Evolutionary conservation across 1,140 invertebrate genomes (phyloP), one percentile per base, ranked within the genome.

Genomic region (Drosophila malerkotliana): DNA sequence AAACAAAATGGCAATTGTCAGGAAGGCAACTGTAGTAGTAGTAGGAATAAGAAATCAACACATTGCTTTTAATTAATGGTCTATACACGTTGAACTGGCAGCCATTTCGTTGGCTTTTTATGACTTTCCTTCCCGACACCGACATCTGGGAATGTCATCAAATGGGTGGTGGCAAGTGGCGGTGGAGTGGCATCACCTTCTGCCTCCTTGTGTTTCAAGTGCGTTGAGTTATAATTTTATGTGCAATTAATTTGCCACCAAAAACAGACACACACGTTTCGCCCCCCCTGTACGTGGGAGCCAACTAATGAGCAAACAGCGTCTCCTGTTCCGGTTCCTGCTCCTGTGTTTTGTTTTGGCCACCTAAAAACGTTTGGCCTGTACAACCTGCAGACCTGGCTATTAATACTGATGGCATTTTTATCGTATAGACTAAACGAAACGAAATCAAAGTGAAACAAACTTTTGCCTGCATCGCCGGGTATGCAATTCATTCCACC

Each of bases 61-160:
- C 82, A 78, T 85, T 87, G 82, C 74, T 82, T 82, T 85, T 85
- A 85, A 85, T 85, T 87, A 85, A 85, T 87, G 82, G 59, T 71
- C 60, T 56, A 60, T 55, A 61, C 39, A 53, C 44, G n/a, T 18
- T 14, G 49, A 51, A 53, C 14, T 21, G 14, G 15, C 56, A 63
- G 44, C 30, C 51, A 61, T 21, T 47, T 56, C 55, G 72, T 64
- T 52, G 63, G 63, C 58, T 75, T 85, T 75, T 85, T 85, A 85
- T 71, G 82, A 77, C 64, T 60, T 37, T 56, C 41, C 41, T 12
- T 14, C 58, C 34, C 44, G 41, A 18, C 41, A 44, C 62, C 41
- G 61, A 49, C 82, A 71, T 75, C 81, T 80, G 81, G 59, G 30
- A 63, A 57, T 64, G 77, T 53, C 74, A 84, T 77, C 72, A 64